These are phyloP conservation scores for Proisotoma minuta DNA, from an alignment of 2,888 invertebrate genomes.

Conservation along the genomic window DNA sequence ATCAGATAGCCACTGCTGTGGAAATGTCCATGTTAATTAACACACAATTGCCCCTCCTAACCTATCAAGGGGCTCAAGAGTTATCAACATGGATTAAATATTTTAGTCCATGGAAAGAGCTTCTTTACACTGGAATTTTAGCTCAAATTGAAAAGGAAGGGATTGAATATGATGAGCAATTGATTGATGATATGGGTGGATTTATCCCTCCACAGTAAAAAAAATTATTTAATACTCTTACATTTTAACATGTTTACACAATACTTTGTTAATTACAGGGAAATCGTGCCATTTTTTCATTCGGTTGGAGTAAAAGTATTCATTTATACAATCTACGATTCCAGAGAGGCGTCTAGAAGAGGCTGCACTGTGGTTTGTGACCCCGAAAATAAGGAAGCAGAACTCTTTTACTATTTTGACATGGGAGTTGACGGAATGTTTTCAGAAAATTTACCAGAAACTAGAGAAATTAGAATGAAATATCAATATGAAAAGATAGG, in stretches of 20 bases:
- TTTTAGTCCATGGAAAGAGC: slow-evolving; percentile 25
- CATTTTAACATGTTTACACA: no score
- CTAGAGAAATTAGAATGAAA: slow-evolving; percentile 22
- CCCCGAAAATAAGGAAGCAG: slow-evolving; percentile 31
- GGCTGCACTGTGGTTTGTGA: slow-evolving; percentile 31
- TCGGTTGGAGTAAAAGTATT: slow-evolving; percentile 28
- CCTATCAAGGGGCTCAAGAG: slow-evolving; percentile 22
- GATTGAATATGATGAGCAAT: slow-evolving; percentile 19
- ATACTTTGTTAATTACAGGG: no score
- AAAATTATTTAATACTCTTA: no score
- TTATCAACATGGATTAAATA: slow-evolving; percentile 19
- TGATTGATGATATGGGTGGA: slow-evolving; percentile 33
- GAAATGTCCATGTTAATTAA: slow-evolving; percentile 24
- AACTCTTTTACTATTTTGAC: slow-evolving; percentile 38
- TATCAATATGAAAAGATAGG: slow-evolving; percentile 33
- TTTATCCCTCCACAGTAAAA: slow-evolving; percentile 28
- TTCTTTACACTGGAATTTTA: slow-evolving; percentile 14
- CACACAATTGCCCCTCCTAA: slow-evolving; percentile 15
- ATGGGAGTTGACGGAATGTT: slow-evolving; percentile 44
- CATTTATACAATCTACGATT: slow-evolving; percentile 42
- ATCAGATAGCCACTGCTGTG: slow-evolving; percentile 11
- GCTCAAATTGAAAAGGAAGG: slow-evolving; percentile 14
- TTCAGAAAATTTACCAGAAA: slow-evolving; percentile 41
- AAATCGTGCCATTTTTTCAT: slow-evolving; percentile 20
- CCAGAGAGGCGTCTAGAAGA: slow-evolving; percentile 27